Percentiles rank a stretch among this genome's conserved stretches.
Evolutionary conservation across 2,888 invertebrate species (phyloP).

Genomic region (Melieria omissa): DNA sequence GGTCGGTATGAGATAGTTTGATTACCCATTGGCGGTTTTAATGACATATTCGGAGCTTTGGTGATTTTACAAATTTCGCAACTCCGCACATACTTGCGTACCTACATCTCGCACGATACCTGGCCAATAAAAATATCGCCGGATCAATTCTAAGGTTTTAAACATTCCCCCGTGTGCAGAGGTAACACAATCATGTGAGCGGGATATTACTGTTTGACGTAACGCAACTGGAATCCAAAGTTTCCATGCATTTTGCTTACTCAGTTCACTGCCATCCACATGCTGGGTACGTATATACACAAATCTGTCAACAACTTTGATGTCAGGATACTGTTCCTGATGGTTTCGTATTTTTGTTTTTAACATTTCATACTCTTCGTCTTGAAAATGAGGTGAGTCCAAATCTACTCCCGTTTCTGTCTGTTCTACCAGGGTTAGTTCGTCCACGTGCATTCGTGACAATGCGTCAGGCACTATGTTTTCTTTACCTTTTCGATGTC

Average conservation of each 20-base stretch:
- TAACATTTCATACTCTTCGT: conserved; percentile 1
- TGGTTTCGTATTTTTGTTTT: background rate
- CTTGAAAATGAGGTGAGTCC: conserved; percentile 1
- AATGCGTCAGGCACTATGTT: no score
- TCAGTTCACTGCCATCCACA: conserved; percentile 5
- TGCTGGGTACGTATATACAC: conserved; percentile 27
- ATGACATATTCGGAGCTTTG: background rate
- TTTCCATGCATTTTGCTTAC: conserved; percentile 28
- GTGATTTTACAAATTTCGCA: no score
- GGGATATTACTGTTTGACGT: background rate
- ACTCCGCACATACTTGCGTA: no score
- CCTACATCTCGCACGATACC: no score
- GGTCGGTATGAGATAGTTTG: background rate
- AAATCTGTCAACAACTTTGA: conserved; percentile 26
- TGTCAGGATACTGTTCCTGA: conserved; percentile 23
- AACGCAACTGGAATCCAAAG: conserved; percentile 30
- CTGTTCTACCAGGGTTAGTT: no score
- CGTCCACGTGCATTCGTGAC: no score
- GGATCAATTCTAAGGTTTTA: no score
- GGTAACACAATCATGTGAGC: conserved; percentile 18
- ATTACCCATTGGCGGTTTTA: conserved; percentile 23
- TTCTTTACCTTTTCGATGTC: no score
- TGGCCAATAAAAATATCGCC: no score
- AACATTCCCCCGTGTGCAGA: conserved; percentile 29
- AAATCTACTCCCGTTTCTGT: background rate